Percentiles rank a stretch among this genome's conserved stretches.
phyloP scores from a whole-genome alignment of 2,888 invertebrate species.

The Mimachlamys varia region DNA sequence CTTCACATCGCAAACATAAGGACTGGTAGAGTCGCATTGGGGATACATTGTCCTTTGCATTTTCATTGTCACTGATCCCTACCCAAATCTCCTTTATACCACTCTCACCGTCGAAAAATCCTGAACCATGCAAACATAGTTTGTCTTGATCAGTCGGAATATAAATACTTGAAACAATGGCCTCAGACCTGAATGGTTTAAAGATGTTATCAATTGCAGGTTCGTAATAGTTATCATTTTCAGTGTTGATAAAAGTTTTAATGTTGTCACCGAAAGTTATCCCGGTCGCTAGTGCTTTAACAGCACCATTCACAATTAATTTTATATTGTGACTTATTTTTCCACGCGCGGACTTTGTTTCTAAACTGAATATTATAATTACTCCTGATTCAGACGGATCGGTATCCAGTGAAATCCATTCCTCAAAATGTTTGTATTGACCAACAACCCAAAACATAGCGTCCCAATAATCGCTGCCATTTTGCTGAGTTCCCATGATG shows the following conservation, averaged over 20 bases:
- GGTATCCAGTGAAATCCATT: slow-evolving; percentile 49
- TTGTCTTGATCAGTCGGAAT: slow-evolving; percentile 55
- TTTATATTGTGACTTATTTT: slow-evolving; percentile 41
- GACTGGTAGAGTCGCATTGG: slow-evolving; percentile 50
- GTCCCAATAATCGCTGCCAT: slow-evolving; percentile 47
- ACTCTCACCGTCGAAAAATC: slow-evolving; percentile 64
- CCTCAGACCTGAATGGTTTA: slow-evolving; percentile 58
- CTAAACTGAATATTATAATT: slow-evolving; percentile 44
- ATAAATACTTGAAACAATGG: slow-evolving; percentile 49
- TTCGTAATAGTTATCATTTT: slow-evolving; percentile 60
- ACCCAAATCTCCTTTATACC: slow-evolving; percentile 63
- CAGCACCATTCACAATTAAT: slow-evolving; percentile 47
- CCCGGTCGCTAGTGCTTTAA: slow-evolving; percentile 49
- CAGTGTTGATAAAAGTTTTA: slow-evolving; percentile 47
- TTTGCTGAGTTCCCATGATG: slow-evolving; percentile 48
- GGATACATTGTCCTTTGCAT: slow-evolving; percentile 53
- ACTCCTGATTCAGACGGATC: slow-evolving; percentile 44
- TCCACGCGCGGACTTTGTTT: slow-evolving; percentile 37
- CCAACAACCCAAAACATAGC: slow-evolving; percentile 54
- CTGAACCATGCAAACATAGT: slow-evolving; percentile 59
- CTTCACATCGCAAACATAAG: slow-evolving; percentile 59
- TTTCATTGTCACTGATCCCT: slow-evolving; percentile 59
- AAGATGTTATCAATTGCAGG: slow-evolving; percentile 59
- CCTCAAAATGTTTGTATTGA: slow-evolving; percentile 43
- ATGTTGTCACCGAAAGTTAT: slow-evolving; percentile 41